phyloP scores from a whole-genome alignment of 2,888 invertebrate species.

The Polymixis lichenea region DNA sequence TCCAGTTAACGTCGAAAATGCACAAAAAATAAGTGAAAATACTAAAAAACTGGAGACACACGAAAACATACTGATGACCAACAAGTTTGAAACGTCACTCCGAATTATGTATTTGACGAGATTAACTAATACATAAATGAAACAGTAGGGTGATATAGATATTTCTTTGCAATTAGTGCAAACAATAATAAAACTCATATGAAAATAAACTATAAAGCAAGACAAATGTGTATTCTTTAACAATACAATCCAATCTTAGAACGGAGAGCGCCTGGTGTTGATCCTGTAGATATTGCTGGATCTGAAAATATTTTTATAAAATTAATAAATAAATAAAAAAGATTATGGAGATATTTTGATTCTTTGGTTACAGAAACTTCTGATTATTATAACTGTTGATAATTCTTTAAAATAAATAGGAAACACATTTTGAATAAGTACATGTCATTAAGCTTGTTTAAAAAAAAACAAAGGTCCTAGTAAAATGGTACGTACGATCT shows the following conservation, averaged over 20 bases:
- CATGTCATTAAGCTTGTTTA: not conserved
- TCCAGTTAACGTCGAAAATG: no score
- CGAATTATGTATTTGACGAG: no score
- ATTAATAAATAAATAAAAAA: no score
- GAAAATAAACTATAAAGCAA: not conserved
- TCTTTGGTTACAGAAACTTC: not conserved
- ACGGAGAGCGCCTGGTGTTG: not conserved
- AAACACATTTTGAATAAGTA: not conserved
- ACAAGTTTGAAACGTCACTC: no score
- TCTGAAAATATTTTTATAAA: not conserved
- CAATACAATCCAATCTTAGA: not conserved
- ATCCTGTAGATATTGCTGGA: not conserved
- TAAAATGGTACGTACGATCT: constrained; percentile 63
- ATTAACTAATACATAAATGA: no score
- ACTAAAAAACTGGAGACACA: no score
- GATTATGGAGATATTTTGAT: no score
- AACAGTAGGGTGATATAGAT: no score
- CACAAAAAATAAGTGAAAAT: no score
- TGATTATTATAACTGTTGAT: not conserved
- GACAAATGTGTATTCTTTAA: not conserved
- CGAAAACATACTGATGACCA: no score
- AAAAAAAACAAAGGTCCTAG: not conserved
- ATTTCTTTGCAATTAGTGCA: no score
- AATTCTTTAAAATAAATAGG: not conserved
- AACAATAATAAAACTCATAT: no score